Percentiles rank a stretch among this genome's conserved stretches.
These are phyloP conservation scores for Piaya cayana DNA, from an alignment of 2,113 vertebrate species.

Conservation along the genomic window DNA sequence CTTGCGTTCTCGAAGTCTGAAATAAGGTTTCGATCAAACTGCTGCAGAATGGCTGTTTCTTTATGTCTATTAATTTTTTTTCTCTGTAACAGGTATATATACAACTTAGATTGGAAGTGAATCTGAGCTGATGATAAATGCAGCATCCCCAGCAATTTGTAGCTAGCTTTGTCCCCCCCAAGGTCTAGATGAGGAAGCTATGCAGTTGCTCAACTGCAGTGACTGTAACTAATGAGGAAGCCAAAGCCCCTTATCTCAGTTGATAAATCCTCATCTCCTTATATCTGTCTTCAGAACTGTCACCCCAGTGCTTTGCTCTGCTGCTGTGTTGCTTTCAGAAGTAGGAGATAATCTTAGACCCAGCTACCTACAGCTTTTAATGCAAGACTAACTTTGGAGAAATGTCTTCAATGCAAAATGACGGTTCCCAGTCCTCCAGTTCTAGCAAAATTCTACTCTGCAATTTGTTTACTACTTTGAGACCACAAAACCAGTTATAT, in stretches of 20 bases:
- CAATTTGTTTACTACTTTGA: not conserved
- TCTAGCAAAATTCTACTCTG: slow-evolving; percentile 7
- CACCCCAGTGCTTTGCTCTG: not conserved
- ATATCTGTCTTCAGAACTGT: not conserved
- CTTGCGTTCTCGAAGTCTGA: not conserved
- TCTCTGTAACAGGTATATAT: not conserved
- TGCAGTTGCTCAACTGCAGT: not conserved
- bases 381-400: not conserved
- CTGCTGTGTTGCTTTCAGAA: not conserved
- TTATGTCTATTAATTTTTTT: not conserved
- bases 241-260: slow-evolving; percentile 32
- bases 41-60: not conserved
- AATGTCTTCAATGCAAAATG: slow-evolving; percentile 20
- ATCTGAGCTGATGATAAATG: slow-evolving; percentile 4
- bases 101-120: not conserved
- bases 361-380: not conserved
- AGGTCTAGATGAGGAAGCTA: not conserved
- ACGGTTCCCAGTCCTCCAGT: not conserved
- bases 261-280: slow-evolving; percentile 52
- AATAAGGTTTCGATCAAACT: not conserved
- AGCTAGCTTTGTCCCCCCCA: not conserved
- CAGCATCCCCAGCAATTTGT: not conserved
- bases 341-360: not conserved
- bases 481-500: not conserved
- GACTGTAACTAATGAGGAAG: slow-evolving; percentile 47